Base-by-base conservation (phyloP, 2,797 vertebrate genomes). In the Intellagama lesueurii region DNA sequence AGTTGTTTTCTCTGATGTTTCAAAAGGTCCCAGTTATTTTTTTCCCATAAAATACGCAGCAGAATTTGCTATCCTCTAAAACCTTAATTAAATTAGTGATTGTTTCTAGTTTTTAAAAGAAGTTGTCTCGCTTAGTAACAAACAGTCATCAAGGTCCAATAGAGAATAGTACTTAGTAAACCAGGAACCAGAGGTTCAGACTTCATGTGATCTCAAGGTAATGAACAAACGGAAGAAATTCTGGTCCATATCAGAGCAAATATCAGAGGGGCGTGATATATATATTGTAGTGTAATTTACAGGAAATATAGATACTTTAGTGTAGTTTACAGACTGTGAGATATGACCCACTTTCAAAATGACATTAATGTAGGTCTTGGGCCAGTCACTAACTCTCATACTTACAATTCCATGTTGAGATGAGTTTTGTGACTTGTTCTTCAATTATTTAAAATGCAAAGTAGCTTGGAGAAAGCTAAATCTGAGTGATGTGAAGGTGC, bases 21-120 rank as follows among this genome's bases (percentile, higher is more conserved):
- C 60, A 88, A 90, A 88, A 0, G 0, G 19, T 85, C 6, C 70
- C 93, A 95, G 94, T 95, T 85, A 88, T 40, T 40, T 40, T 88
- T 87, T 64, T 2, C 26, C 91, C 0, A 81, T 85, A n/a, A 83
- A 83, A 93, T 92, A 32, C 82, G 92, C 84, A 86, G 17, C 68
- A 88, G 60, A 90, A 82, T 19, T 91, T 2, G 0, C 3, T 2
- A 72, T 66, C 49, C 14, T 90, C 32, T 40, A 16, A 94, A 89
- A 78, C 85, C 68, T 91, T 95, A 95, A 94, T 95, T 92, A 94
- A 72, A 60, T 49, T 94, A 91, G 75, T 76, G 78, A 7, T 14
- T 91, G 78, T 93, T 90, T 93, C 49, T 90, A 24, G 30, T 92
- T 95, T 94, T 92, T 0, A 0, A 90, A 78, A 32, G 52, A 90